Base-by-base conservation (phyloP, 2,888 invertebrate genomes). In the Eurois occulta region DNA sequence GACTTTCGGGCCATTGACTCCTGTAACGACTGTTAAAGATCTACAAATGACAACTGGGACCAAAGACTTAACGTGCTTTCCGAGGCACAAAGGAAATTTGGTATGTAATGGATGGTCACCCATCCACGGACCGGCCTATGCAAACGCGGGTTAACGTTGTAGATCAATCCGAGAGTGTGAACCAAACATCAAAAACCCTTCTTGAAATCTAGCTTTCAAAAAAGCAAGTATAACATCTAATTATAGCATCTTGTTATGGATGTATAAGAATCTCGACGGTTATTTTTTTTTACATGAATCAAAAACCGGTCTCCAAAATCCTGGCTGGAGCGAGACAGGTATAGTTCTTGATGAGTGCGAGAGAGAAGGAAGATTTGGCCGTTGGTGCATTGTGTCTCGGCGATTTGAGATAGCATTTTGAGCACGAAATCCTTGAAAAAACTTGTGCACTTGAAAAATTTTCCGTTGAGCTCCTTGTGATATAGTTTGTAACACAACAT, bases 291-390 rank as follows among this genome's bases (percentile, higher is more conserved):
- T 81, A 52, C 46, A 11, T 43, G 1, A n/a, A 64, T n/a, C n/a
- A 64, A 77, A 75, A 87, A 87, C 85, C 85, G 87, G 87, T 81
- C 18, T 69, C 65, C 85, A 68, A 81, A 85, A 87, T 85, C 77
- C 77, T 80, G 64, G 18, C 65, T n/a, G 32, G 68, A 85, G 62
- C 5, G 81, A 68, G 81, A 87, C 77, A 21, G 67, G 35, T 48
- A 28, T 32, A n/a, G 28, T 6, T 48, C 28, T 64, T 43, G 2
- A 6, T 52, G 60, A 16, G 85, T 52, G n/a, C 24, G 72, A 85
- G 11, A 2, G 87, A 80, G 85, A 72, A 1, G 24, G 11, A 38
- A 2, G 32, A 68, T 68, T 64, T 52, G 81, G 21, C 86, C 86
- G 82, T 82, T 85, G 81, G 24, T 80, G 85, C 72, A 80, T 80